phyloP scores from a whole-genome alignment of 1,140 invertebrate species.

The Ostrea edulis region DNA sequence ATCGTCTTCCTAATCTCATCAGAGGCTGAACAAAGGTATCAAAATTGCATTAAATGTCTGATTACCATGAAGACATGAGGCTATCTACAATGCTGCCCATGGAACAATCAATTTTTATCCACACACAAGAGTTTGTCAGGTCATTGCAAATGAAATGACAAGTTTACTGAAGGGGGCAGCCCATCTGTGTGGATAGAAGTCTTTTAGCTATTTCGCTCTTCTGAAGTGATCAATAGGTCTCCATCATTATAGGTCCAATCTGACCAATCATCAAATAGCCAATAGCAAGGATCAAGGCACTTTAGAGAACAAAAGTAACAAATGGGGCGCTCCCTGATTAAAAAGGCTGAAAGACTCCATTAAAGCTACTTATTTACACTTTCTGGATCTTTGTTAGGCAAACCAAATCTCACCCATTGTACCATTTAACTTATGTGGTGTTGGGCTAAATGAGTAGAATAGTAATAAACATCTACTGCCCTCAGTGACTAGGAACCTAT shows the following conservation, averaged over 20 bases:
- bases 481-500: background rate
- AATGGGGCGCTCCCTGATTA: background rate
- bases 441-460: background rate
- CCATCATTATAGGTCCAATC: background rate
- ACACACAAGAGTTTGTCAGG: constrained; percentile 6
- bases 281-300: background rate
- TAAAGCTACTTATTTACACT: background rate
- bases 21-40: constrained; percentile 26
- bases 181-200: background rate
- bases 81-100: background rate
- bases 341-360: background rate
- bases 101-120: background rate
- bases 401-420: background rate
- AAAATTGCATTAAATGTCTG: constrained; percentile 18
- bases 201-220: background rate
- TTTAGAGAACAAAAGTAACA: background rate
- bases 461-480: background rate
- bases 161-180: background rate
- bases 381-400: background rate
- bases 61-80: constrained; percentile 25
- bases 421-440: background rate
- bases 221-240: background rate
- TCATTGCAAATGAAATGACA: constrained; percentile 14
- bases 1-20: background rate
- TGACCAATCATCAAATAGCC: background rate